phyloP scores from a whole-genome alignment of 1,140 invertebrate species.

The Habropoda laboriosa region DNA sequence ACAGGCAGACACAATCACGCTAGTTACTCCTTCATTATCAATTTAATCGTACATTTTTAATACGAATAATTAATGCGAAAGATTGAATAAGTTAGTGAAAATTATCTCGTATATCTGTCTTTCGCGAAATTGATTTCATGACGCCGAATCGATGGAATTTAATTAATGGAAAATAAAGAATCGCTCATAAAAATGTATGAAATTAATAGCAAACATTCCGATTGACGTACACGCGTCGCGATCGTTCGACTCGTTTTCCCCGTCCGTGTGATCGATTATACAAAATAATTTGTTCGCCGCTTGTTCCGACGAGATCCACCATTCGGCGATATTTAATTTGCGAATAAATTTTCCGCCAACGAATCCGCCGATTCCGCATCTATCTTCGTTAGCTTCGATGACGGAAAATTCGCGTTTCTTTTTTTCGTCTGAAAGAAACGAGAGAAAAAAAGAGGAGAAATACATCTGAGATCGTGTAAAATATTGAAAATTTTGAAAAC shows the following conservation, averaged over 20 bases:
- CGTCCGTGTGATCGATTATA: slow-evolving; percentile 21
- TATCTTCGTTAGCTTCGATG: background rate
- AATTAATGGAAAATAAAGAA: background rate
- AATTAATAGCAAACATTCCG: background rate
- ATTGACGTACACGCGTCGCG: background rate
- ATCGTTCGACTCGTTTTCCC: slow-evolving; percentile 6
- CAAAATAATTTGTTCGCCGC: slow-evolving; percentile 30
- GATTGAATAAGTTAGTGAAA: no score
- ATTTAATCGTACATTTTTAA: no score
- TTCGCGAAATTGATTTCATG: background rate
- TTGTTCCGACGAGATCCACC: background rate
- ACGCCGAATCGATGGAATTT: background rate
- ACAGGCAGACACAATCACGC: no score
- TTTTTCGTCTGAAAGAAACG: no score
- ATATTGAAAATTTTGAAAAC: no score
- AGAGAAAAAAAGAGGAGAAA: no score
- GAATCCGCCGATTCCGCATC: background rate
- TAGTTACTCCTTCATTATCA: no score
- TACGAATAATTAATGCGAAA: background rate
- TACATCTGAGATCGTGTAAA: no score
- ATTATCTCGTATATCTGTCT: no score
- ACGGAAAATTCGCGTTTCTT: no score
- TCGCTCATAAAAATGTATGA: slow-evolving; percentile 15
- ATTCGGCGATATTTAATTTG: slow-evolving; percentile 9
- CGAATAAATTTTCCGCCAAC: slow-evolving; percentile 13